Base-by-base conservation (phyloP, 1,140 invertebrate genomes). In the Copidosoma floridanum region DNA sequence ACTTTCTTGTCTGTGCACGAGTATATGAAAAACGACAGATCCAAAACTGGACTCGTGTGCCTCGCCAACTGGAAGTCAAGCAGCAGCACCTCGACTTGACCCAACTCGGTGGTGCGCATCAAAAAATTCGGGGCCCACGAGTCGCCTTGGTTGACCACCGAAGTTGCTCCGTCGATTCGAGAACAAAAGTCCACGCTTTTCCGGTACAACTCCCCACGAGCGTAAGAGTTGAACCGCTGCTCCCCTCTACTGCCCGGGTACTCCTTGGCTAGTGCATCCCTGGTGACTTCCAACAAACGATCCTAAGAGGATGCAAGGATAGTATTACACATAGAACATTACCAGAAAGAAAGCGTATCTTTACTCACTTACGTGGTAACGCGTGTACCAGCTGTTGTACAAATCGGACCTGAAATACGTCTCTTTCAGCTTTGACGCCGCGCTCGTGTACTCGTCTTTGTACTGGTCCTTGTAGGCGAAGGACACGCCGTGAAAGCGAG, bases 121-220 rank as follows among this genome's bases (percentile, higher is more conserved):
- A 90, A 68, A 67, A 90, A 90, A 70, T 91, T 90, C 35, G 87
- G 88, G 0, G 84, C 83, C 88, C 88, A 91, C 27, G 83, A 84
- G 71, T 91, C 89, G 1, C 89, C 89, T 57, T 90, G 88, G 8
- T 82, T 83, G 21, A 90, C 81, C 0, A 87, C 84, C 27, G 81
- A 84, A 32, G 80, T 75, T 37, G 68, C 61, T 6, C 58, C 51
- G 20, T 76, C 14, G 20, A 54, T 4, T 32, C 24, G 16, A 10
- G 27, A 57, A 48, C 75, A 78, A 3, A 79, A 59, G 37, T 74
- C 40, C 1, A 38, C 14, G 48, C 63, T 73, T 48, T 68, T 77
- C 38, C 69, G 46, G 21, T 65, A 79, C 0, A 77, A 65, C 16
- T 69, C 46, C 1, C 67, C 68, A 61, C 50, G 26, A 61, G 72